Base-by-base conservation (phyloP, 1,140 invertebrate species). In the Caenorhabditis remanei region DNA sequence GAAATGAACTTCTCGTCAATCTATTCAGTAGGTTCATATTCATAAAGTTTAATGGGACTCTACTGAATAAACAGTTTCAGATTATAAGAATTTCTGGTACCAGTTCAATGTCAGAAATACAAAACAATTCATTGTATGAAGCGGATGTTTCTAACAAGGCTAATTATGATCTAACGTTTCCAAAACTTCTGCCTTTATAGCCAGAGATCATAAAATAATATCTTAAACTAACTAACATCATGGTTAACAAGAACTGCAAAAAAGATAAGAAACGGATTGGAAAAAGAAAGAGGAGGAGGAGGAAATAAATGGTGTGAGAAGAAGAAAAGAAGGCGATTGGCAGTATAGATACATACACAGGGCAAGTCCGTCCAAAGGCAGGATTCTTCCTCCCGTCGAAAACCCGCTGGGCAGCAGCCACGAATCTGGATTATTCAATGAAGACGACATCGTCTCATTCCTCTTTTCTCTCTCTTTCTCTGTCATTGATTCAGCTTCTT, bases 311-410 rank as follows among this genome's bases (percentile, higher is more conserved):
- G 46, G 43, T 79, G 71, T 50, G 71, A 24, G 71, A 79, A 71
- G 43, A 71, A 21, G 9, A 71, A 41, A 40, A 65, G 32, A 40
- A 65, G 19, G 82, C 24, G 82, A 58, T 83, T 65, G 61, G 83
- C 83, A 65, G 83, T 84, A 46, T 84, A 84, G 56, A 84, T 61
- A 56, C 55, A 58, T 55, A 83, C 32, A 61, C n/a, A 61, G 8
- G n/a, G 56, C 56, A 71, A 19, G 41, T 83, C 50, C 53, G 13
- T 53, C 53, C 32, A 32, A 32, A 53, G 50, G 50, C 50, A 53
- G 50, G 50, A 53, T 53, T 53, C 50, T 11, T 14, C 32, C 32
- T 32, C 32, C 32, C 16, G 5, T 16, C 16, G 55, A 65, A 63
- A 63, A 65, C 55, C 55, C 83, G 61, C 53, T 65, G 82, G 83